Evolutionary conservation across 2,113 vertebrate genomes (phyloP).

Genomic region (Procavia capensis): DNA sequence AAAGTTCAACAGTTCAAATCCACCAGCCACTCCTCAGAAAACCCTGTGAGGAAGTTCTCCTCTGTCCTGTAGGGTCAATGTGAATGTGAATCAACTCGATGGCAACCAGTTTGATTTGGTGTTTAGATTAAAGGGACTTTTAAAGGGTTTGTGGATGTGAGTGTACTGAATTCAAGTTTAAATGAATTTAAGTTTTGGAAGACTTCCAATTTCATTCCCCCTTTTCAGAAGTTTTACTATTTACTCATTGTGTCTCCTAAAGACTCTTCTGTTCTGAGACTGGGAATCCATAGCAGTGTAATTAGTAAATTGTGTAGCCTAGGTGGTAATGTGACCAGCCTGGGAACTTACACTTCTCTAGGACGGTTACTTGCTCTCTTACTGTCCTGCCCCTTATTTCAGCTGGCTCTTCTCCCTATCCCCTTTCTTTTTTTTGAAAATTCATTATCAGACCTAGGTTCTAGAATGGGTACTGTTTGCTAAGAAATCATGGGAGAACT

Average conservation of each 20-base stretch:
- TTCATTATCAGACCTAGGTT: not conserved
- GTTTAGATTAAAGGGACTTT: not conserved
- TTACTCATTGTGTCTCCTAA: not conserved
- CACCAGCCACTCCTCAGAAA: too few species aligned
- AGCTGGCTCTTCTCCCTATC: not conserved
- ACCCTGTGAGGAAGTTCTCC: too few species aligned
- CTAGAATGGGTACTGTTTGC: not conserved
- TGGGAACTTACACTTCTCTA: not conserved
- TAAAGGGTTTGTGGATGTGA: slow-evolving; percentile 49
- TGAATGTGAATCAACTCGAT: too few species aligned
- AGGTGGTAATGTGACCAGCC: not conserved
- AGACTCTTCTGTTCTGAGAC: not conserved
- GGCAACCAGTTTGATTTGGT: too few species aligned
- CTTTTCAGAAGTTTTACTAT: slow-evolving; percentile 8
- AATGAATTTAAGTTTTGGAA: not conserved
- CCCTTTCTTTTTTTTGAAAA: not conserved
- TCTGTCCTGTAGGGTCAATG: too few species aligned
- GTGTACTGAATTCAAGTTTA: slow-evolving; percentile 31
- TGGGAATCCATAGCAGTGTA: not conserved
- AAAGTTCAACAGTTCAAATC: too few species aligned
- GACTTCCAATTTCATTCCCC: not conserved
- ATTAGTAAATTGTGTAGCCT: not conserved
- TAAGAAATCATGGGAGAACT: slow-evolving; percentile 21
- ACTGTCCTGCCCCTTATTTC: not conserved
- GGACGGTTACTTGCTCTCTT: not conserved